Conservation (phyloP, 2,888 invertebrate genomes). For the Octonoba sinensis region DNA sequence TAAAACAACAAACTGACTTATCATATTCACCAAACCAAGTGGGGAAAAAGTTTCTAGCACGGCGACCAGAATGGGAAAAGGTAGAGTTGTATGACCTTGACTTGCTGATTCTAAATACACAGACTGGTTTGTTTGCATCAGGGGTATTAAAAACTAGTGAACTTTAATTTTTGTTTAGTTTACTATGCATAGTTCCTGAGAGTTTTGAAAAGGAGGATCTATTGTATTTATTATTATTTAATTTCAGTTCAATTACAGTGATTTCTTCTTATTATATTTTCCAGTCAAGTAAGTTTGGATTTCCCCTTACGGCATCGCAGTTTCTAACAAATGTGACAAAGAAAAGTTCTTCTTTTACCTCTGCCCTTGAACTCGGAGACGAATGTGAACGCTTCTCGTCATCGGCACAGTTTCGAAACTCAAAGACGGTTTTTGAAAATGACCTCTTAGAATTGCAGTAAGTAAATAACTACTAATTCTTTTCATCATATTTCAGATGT, state of each 20-base stretch:
- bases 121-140: too few relatives aligned
- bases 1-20: too few relatives aligned
- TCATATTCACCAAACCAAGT: too few relatives aligned
- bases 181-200: too few relatives aligned
- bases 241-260: neutral
- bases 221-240: too few relatives aligned
- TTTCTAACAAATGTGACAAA: neutral
- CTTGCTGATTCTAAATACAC: too few relatives aligned
- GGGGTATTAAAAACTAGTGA: too few relatives aligned
- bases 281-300: neutral
- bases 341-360: neutral
- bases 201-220: too few relatives aligned
- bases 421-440: slow-evolving; percentile 10
- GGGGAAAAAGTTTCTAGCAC: too few relatives aligned
- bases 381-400: neutral
- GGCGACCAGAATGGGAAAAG: too few relatives aligned
- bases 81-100: too few relatives aligned
- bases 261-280: slow-evolving; percentile 9
- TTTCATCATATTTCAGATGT: neutral
- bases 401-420: slow-evolving; percentile 20
- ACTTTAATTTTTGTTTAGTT: too few relatives aligned
- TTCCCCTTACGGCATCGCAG: neutral
- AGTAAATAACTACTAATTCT: neutral
- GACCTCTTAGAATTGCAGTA: slow-evolving; percentile 13
- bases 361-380: neutral